Percentiles rank a stretch among this genome's conserved stretches.
phyloP scores from a whole-genome alignment of 2,113 vertebrate species.

The Silurus meridionalis region DNA sequence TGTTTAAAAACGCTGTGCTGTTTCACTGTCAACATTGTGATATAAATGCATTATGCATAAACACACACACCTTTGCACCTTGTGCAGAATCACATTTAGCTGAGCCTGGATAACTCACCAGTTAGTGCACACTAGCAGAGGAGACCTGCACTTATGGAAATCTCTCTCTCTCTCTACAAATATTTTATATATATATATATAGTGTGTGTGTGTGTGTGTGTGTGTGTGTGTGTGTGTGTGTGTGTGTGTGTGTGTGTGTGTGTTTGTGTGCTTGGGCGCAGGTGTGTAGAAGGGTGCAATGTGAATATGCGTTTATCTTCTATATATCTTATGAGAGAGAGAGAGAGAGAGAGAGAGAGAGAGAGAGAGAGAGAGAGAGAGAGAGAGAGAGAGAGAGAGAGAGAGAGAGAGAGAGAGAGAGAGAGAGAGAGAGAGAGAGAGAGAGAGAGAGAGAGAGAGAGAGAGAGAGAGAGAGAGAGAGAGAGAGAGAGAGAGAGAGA shows the following conservation, averaged over 20 bases:
- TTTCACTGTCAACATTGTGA: conserved; percentile 8
- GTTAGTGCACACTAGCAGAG: conserved; percentile 15
- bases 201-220: neutral
- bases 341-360: too few relatives aligned
- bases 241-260: neutral
- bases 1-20: conserved; percentile 1
- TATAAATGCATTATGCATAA: conserved; percentile 15
- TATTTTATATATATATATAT: too few relatives aligned
- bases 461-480: too few relatives aligned
- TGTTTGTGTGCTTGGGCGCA: neutral
- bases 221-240: neutral
- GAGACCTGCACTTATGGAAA: conserved; percentile 31
- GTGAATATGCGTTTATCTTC: neutral
- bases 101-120: conserved; percentile 37
- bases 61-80: conserved; percentile 14
- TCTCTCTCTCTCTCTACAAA: conserved; percentile 38
- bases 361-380: too few relatives aligned
- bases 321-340: neutral
- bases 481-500: too few relatives aligned
- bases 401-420: too few relatives aligned
- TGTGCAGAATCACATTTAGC: conserved; percentile 36
- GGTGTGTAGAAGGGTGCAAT: neutral
- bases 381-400: too few relatives aligned
- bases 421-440: too few relatives aligned
- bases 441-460: too few relatives aligned